phyloP scores from a whole-genome alignment of 2,113 vertebrate genomes.

The Sphaerodactylus townsendi region DNA sequence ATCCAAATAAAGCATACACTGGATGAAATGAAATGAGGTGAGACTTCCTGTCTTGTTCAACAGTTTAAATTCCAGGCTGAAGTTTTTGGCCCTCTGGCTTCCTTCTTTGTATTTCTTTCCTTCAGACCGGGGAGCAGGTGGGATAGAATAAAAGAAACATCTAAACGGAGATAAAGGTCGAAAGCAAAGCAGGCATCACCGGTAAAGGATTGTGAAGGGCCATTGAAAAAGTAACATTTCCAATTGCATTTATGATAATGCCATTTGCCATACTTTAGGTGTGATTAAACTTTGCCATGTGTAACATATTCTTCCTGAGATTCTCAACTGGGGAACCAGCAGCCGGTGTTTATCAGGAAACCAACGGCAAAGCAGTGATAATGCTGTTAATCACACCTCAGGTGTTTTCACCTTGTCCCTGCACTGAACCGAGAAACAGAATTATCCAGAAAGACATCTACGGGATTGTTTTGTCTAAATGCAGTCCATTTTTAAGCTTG shows the following conservation, averaged over 20 bases:
- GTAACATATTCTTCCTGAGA: background rate
- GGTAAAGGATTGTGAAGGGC: background rate
- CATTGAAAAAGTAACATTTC: constrained; percentile 16
- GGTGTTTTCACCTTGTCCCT: constrained; percentile 11
- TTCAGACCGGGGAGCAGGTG: background rate
- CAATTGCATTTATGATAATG: constrained; percentile 5
- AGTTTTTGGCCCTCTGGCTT: background rate
- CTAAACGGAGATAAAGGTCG: background rate
- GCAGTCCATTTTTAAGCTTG: background rate
- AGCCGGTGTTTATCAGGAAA: constrained; percentile 12
- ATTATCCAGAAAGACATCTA: background rate
- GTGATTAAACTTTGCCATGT: constrained; percentile 2
- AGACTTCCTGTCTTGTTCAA: background rate
- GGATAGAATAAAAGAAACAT: background rate
- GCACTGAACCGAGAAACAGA: background rate
- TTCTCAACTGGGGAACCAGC: background rate
- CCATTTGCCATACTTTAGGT: constrained; percentile 12
- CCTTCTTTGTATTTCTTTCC: background rate
- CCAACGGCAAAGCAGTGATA: background rate
- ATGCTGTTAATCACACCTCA: background rate
- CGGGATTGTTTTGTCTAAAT: background rate
- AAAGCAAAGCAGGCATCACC: background rate
- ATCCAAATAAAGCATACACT: no score
- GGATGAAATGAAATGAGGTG: no score
- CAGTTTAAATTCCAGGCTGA: background rate